Base-by-base conservation (phyloP, 2,797 vertebrate genomes). In the Octomys mimax region DNA sequence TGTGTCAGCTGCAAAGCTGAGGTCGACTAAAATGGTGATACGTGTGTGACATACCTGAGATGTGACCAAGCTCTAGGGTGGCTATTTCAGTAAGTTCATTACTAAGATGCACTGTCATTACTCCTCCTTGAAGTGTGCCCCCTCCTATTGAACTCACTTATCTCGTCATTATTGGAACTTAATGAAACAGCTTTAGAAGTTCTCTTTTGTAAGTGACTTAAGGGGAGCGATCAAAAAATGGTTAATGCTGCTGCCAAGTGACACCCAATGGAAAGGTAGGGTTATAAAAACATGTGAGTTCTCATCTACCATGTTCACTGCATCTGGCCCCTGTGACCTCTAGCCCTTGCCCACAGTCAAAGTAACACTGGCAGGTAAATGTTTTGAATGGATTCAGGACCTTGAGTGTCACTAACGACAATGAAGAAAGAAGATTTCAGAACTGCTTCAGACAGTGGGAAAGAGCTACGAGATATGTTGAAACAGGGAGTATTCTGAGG, bases 11-110 rank as follows among this genome's bases (percentile, higher is more conserved):
- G 79, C 10, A 80, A 82, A 87, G 22, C 7, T 66, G 28, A 84
- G 52, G 59, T 26, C 54, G 96, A 6, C 46, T 61, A 71, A 90
- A 96, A 90, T 75, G 46, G 7, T 46, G 19, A n/a, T 42, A 88
- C 7, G 19, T 9, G 6, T 14, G 6, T 42, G 46, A 88, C 62
- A 73, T 10, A 73, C 42, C 26, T 8, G 42, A 49, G 73, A 28
- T 18, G 42, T 6, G 2, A 31, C 31, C 13, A 49, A 77, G 49
- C 28, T 49, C 7, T 18, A 28, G 1, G 13, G 39, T 42, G 21
- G 42, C 24, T 42, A 24, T 26, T 42, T 26, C 12, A 26, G 26
- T 42, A 26, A 71, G 14, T 28, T 77, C 73, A 49, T 28, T 26
- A 16, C 16, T 21, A 39, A 39, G n/a, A 36, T 22, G 19, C n/a